Evolutionary conservation across 2,888 invertebrate genomes (phyloP), one percentile per base, ranked within the genome.

Genomic region (Aromia moschata): DNA sequence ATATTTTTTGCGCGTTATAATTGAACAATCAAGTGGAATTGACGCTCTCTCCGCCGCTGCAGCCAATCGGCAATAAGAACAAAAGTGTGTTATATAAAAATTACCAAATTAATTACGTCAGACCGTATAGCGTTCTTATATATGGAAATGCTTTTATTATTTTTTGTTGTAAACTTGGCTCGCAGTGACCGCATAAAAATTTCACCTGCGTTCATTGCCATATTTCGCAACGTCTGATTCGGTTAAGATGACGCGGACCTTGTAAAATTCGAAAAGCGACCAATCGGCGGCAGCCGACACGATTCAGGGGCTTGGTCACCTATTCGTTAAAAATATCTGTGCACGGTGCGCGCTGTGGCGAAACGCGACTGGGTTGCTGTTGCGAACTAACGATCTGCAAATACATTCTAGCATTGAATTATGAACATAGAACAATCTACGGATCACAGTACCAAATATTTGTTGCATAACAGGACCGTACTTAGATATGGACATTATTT

Each of bases 161-260:
- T 49, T 38, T n/a, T 49, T 49, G 11, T 38, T 49, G 30, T 49
- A 49, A 49, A 49, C 49, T 49, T 49, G 49, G 49, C 38, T 37
- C 20, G 5, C 14, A 5, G 38, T 67, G 65, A 67, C 63, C 67
- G 59, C 57, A 60, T 56, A 65, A 67, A 64, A 60, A 68, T 65
- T 68, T 68, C 65, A 65, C 60, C 60, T 54, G 56, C 63, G 59
- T 60, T 64, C 64, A 64, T 67, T 62, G 62, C 56, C 62, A 60
- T 20, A 20, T 64, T 60, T 57, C 47, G 55, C 60, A 64, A 49
- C 38, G n/a, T 10, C 37, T 20, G 49, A 49, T 49, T 49, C 30
- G 38, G 30, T 49, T 38, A 49, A 30, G 30, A 49, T 40, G 38
- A 37, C 49, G 49, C 38, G 37, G 49, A 49, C 49, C 49, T 49